These are phyloP conservation scores for Papio anubis DNA, from an alignment of 2,113 vertebrate genomes.

Conservation along the genomic window DNA sequence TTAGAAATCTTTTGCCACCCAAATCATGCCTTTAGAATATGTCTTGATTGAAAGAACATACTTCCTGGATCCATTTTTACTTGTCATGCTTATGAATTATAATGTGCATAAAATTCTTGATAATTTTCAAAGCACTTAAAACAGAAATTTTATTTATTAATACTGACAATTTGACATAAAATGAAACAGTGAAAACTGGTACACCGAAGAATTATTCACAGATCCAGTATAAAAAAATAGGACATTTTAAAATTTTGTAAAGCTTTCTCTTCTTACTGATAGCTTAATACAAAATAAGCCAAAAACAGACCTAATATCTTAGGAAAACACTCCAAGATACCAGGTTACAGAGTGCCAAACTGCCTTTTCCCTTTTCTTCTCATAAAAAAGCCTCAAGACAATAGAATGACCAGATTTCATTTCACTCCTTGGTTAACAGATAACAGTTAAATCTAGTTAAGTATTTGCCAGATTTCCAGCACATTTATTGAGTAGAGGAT, in stretches of 20 bases:
- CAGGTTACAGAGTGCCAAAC: background rate
- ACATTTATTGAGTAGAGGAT: too few relatives aligned
- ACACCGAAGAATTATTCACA: background rate
- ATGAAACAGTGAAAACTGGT: background rate
- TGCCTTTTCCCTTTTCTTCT: background rate
- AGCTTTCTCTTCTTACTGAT: background rate
- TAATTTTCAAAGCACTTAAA: constrained; percentile 1
- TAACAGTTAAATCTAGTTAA: background rate
- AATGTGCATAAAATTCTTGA: background rate
- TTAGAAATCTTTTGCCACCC: background rate
- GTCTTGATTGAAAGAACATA: background rate
- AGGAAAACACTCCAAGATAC: background rate
- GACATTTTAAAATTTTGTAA: background rate
- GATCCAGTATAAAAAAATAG: background rate
- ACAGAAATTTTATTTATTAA: background rate
- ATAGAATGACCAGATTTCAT: background rate
- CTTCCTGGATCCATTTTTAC: background rate
- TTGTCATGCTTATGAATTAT: background rate
- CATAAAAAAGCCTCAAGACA: background rate
- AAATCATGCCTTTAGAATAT: background rate
- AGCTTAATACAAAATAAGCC: background rate
- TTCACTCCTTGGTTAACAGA: background rate
- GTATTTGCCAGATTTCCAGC: background rate
- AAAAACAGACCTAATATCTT: background rate
- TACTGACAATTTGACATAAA: background rate